Base-by-base conservation (phyloP, 2,888 invertebrate species). In the Nudaria mundana region DNA sequence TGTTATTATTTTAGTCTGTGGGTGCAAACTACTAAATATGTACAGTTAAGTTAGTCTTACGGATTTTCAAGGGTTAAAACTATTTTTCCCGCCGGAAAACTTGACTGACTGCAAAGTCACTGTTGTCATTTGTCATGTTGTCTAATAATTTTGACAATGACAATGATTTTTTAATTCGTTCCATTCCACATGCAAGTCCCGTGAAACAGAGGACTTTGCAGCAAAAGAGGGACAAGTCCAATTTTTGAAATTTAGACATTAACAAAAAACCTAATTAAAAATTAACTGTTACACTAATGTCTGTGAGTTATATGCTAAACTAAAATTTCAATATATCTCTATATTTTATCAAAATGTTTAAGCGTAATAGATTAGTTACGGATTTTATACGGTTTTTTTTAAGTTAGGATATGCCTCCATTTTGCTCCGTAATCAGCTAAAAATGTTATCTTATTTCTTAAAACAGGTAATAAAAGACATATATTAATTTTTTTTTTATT, bases 151-250 rank as follows among this genome's bases (percentile, higher is more conserved):
- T n/a, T n/a, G n/a, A n/a, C n/a, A n/a, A n/a, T n/a, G n/a, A n/a
- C n/a, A n/a, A n/a, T n/a, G n/a, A n/a, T n/a, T n/a, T n/a, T n/a
- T n/a, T n/a, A n/a, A n/a, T n/a, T n/a, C n/a, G n/a, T n/a, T n/a
- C n/a, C n/a, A n/a, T n/a, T n/a, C n/a, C n/a, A n/a, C n/a, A n/a
- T n/a, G n/a, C n/a, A n/a, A n/a, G n/a, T n/a, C n/a, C n/a, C n/a
- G n/a, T n/a, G n/a, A n/a, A n/a, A n/a, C n/a, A n/a, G n/a, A n/a
- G n/a, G n/a, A n/a, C n/a, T n/a, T n/a, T n/a, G 32, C 42, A 23
- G 12, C 40, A 22, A 30, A 22, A n/a, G n/a, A n/a, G n/a, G n/a
- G n/a, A n/a, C n/a, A 74, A 66, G 12, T 23, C 16, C 11, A 34
- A 18, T 18, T 16, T 3, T 12, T 3, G 1, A 34, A n/a, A 20